Conservation (phyloP, 64 coral and sea anemone genomes). For the Pocillopora verrucosa region DNA sequence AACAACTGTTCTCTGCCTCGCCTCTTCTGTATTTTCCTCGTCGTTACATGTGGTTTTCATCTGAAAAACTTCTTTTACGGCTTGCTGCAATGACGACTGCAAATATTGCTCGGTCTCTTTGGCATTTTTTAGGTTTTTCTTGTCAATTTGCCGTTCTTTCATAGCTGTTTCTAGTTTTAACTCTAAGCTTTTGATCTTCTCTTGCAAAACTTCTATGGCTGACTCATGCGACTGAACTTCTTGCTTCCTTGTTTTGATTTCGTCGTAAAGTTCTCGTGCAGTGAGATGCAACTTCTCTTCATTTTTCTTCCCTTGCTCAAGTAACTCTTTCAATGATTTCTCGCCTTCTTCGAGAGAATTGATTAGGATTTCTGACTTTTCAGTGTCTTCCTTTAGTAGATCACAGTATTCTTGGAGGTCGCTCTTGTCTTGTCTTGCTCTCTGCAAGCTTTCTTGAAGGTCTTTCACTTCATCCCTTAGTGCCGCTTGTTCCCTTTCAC, state of each 20-base stretch:
- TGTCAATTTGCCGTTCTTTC: slow-evolving; percentile 24
- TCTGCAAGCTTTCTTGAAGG: neutral
- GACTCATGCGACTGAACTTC: neutral
- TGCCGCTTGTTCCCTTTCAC: neutral
- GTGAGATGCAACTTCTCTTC: slow-evolving; percentile 8
- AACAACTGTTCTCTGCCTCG: neutral
- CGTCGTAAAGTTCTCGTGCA: slow-evolving; percentile 14
- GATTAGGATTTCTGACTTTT: neutral
- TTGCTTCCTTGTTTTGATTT: slow-evolving; percentile 4
- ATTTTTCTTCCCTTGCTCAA: slow-evolving; percentile 2
- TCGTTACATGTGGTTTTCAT: neutral
- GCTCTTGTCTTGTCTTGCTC: neutral
- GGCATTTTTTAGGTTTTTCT: slow-evolving; percentile 34
- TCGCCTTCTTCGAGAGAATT: neutral
- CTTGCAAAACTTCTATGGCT: neutral
- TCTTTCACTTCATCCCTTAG: slow-evolving; percentile 1
- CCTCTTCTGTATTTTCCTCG: neutral
- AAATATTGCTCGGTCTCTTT: slow-evolving; percentile 13
- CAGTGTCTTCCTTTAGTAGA: neutral
- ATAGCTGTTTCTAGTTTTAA: neutral
- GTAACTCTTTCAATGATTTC: neutral
- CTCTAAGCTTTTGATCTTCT: slow-evolving; percentile 23
- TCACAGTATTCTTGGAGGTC: slow-evolving; percentile 33
- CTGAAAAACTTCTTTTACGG: slow-evolving; percentile 4
- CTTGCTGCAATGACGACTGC: slow-evolving; percentile 27